A percentile compares a stretch with the other conserved stretches of the same genome.
These are phyloP conservation scores for Synanceia verrucosa DNA, from an alignment of 2,797 vertebrate genomes.

Conservation along the genomic window DNA sequence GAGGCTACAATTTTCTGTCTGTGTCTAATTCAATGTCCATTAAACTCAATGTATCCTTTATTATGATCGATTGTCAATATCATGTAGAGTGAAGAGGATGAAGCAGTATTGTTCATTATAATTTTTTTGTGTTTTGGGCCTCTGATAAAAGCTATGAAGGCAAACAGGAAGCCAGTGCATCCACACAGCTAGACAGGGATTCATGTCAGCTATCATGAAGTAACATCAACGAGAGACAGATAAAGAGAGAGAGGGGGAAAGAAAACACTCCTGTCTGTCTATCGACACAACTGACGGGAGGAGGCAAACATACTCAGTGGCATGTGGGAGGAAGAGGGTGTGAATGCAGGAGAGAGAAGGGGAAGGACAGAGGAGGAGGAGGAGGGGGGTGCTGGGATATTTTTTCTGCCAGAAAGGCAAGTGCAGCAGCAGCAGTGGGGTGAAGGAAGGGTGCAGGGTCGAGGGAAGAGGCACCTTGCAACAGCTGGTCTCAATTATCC, in stretches of 20 bases:
- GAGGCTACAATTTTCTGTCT: not conserved
- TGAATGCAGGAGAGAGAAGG: slow-evolving; percentile 16
- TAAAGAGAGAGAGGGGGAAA: not conserved
- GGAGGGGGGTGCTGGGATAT: slow-evolving; percentile 28
- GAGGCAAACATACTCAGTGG: slow-evolving; percentile 40
- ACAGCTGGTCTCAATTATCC: slow-evolving; percentile 88
- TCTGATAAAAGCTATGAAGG: not conserved
- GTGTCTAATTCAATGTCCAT: too few species aligned
- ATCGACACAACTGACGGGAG: slow-evolving; percentile 63
- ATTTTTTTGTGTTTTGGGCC: not conserved
- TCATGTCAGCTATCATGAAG: not conserved
- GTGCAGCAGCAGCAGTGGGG: slow-evolving; percentile 76
- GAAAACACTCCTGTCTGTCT: slow-evolving; percentile 57
- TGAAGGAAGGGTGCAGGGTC: slow-evolving; percentile 61
- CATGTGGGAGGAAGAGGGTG: slow-evolving; percentile 13
- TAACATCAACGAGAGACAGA: not conserved
- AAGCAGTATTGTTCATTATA: too few species aligned
- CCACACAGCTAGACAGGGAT: not conserved
- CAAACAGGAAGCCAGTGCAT: not conserved
- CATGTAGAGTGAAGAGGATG: not conserved
- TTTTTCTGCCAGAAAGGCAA: slow-evolving; percentile 78
- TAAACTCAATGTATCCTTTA: not conserved
- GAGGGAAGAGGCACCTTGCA: slow-evolving; percentile 86
- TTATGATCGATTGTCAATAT: not conserved
- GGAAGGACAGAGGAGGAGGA: not conserved